These are phyloP conservation scores for Pao palembangensis DNA, from an alignment of 2,113 vertebrate genomes.

Conservation along the genomic window DNA sequence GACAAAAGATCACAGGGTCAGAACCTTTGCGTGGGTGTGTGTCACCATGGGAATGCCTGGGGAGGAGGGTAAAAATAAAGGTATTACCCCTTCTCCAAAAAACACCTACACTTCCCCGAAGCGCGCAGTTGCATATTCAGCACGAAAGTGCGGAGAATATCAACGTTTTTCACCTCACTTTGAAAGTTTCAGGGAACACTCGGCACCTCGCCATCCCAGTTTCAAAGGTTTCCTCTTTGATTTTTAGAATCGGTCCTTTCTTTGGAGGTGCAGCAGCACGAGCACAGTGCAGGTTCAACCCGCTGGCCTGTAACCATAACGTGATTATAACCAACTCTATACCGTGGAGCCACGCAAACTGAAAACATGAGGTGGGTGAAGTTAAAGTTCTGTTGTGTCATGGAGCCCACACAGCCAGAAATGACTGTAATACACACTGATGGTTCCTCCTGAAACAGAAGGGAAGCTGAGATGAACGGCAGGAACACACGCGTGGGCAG, in stretches of 20 bases:
- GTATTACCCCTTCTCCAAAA: conserved; percentile 56
- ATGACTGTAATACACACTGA: conserved; percentile 1
- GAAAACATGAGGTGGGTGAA: conserved; percentile 41
- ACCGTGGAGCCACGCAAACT: conserved; percentile 2
- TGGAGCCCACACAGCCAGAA: conserved; percentile 14
- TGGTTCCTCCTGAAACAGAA: conserved; percentile 27
- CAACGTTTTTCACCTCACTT: conserved; percentile 17
- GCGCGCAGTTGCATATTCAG: conserved; percentile 56
- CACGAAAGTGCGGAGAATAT: conserved; percentile 50
- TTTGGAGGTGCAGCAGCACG: too few species aligned
- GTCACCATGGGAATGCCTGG: conserved; percentile 46
- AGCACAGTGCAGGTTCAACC: too few species aligned
- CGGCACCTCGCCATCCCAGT: not conserved
- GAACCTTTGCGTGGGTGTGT: not conserved
- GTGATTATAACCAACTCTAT: conserved; percentile 1
- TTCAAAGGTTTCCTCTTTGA: not conserved
- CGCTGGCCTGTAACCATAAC: too few species aligned
- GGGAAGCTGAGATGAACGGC: conserved; percentile 22
- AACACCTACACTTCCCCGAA: conserved; percentile 62
- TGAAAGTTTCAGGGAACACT: conserved; percentile 44
- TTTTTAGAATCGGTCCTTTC: too few species aligned
- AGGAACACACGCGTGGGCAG: conserved; percentile 21
- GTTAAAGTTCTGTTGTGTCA: conserved; percentile 42
- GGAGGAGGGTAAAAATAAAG: conserved; percentile 38
- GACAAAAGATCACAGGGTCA: conserved; percentile 14